Evolutionary conservation across 2,113 vertebrate species (phyloP), one percentile per base, ranked within the genome.

Genomic region (Colaptes auratus): DNA sequence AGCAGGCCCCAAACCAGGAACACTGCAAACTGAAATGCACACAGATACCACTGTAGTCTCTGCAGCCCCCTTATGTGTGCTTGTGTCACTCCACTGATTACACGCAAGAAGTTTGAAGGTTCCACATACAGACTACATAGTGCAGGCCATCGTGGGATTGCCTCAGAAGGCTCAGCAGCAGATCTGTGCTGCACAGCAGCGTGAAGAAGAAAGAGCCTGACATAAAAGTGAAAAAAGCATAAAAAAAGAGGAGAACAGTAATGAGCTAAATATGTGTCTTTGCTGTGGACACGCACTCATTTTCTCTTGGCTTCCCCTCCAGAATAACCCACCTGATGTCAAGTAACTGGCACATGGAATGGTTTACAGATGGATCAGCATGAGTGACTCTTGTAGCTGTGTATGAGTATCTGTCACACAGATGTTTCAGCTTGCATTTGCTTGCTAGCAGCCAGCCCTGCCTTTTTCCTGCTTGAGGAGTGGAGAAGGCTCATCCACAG

Each of bases 381-480:
- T 82, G 92, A 35, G 78, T 91, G 94, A 82, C 91, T 96, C 84
- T 73, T 12, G 3, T 74, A 80, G 94, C 96, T 96, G 63, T 75
- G 15, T 63, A 56, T 92, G 55, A 92, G 95, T 96, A 91, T 98
- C 97, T 97, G 97, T 97, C 94, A 86, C 96, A 90, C 98, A 98
- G 97, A 98, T 97, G 97, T 96, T 97, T 92, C 23, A 39, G 85
- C 69, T 96, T 93, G 88, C 89, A 42, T 94, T 97, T 97, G 91
- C 88, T 96, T 88, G 82, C 78, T 93, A 95, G 92, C 72, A 75
- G 93, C 88, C 95, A 78, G 25, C 25, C 92, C 78, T 94, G 92
- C 52, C 83, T 7, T 74, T 70, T 36, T 53, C 66, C 27, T 78
- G 48, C 63, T 31, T 12, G 36, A 92, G 52, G 33, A 69, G 17